Evolutionary conservation across 1,140 invertebrate genomes (phyloP).

Genomic region (Drosophila mauritiana): DNA sequence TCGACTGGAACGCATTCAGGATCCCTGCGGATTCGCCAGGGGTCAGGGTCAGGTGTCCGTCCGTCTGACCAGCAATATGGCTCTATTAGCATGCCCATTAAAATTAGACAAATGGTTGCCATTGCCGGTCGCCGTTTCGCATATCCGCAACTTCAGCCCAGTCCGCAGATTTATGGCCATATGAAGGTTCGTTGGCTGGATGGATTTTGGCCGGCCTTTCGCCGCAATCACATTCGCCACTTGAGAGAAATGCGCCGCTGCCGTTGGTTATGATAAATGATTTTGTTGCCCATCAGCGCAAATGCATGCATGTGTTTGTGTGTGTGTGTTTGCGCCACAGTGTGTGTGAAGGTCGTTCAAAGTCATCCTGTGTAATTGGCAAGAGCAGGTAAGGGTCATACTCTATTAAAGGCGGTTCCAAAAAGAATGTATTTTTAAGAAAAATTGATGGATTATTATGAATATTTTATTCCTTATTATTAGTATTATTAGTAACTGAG

Average conservation of each 20-base stretch:
- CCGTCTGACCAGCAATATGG: conserved; percentile 68
- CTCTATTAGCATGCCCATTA: conserved; percentile 83
- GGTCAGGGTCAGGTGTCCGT: conserved; percentile 61
- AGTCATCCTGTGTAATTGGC: conserved; percentile 52
- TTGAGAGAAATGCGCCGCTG: conserved; percentile 58
- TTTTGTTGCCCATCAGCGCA: conserved; percentile 55
- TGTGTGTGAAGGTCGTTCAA: conserved; percentile 66
- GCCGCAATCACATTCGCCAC: conserved; percentile 76
- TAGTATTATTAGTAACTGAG: too few relatives aligned
- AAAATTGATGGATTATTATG: too few relatives aligned
- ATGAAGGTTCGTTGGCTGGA: conserved; percentile 6
- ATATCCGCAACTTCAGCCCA: conserved; percentile 70
- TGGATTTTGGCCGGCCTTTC: conserved; percentile 23
- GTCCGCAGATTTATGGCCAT: conserved; percentile 69
- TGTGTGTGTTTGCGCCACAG: background rate
- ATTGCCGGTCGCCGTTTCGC: conserved; percentile 69
- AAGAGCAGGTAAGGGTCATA: too few relatives aligned
- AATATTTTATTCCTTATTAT: too few relatives aligned
- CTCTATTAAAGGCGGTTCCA: too few relatives aligned
- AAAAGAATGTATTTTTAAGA: too few relatives aligned
- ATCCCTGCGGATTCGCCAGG: background rate
- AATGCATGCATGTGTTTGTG: conserved; percentile 33
- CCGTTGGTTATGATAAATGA: conserved; percentile 82
- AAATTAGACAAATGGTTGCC: conserved; percentile 81
- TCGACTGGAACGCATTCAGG: conserved; percentile 20